These are phyloP conservation scores for Rana temporaria DNA, from an alignment of 2,113 vertebrate species.

Conservation along the genomic window DNA sequence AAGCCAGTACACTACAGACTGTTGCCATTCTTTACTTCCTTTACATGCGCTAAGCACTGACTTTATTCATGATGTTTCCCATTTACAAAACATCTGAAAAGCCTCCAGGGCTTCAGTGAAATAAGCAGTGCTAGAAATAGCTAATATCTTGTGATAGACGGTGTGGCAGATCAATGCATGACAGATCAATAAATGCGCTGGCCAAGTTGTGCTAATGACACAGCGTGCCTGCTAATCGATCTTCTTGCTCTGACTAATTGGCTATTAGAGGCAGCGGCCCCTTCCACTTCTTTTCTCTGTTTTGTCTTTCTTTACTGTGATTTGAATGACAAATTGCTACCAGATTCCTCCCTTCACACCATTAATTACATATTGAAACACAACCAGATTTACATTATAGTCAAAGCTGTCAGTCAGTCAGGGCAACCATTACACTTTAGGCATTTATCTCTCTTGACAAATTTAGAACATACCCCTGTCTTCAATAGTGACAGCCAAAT, in stretches of 20 bases:
- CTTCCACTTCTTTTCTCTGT: slow-evolving; percentile 1
- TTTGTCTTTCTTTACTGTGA: slow-evolving; percentile 11
- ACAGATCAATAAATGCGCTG: slow-evolving; percentile 52
- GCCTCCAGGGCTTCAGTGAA: background rate
- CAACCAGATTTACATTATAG: background rate
- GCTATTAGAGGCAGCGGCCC: slow-evolving; percentile 25
- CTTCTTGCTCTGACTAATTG: slow-evolving; percentile 49
- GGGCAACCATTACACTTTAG: too few relatives aligned
- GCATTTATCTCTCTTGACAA: too few relatives aligned
- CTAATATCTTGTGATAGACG: slow-evolving; percentile 23
- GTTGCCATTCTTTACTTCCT: background rate
- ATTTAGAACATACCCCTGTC: too few relatives aligned
- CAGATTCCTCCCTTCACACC: background rate
- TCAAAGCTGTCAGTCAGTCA: too few relatives aligned
- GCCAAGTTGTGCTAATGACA: slow-evolving; percentile 49
- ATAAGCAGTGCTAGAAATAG: slow-evolving; percentile 17
- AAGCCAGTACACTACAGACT: background rate
- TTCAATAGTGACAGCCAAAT: too few relatives aligned
- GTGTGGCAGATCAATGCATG: slow-evolving; percentile 37
- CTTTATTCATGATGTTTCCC: background rate
- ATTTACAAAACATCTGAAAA: slow-evolving; percentile 9
- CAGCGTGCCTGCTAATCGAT: slow-evolving; percentile 50
- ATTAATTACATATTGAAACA: slow-evolving; percentile 36
- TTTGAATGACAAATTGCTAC: slow-evolving; percentile 14
- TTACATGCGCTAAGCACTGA: background rate